Conservation (phyloP, 2,113 vertebrate species). For the Pitta sordida region DNA sequence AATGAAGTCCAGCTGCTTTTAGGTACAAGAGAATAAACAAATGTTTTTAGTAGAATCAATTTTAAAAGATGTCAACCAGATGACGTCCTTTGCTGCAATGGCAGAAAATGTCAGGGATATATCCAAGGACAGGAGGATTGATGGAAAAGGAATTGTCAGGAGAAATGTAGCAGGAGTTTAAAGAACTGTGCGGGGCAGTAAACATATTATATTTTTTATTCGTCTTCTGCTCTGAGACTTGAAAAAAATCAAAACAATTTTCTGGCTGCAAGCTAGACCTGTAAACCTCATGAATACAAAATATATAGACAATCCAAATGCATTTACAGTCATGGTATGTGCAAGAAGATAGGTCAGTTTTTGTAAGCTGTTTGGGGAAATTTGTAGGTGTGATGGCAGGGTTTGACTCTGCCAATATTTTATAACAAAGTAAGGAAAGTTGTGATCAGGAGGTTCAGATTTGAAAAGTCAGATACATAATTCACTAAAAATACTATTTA, state of each 20-base stretch:
- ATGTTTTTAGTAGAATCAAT: slow-evolving; percentile 31
- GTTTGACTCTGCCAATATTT: slow-evolving; percentile 39
- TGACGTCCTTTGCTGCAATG: slow-evolving; percentile 39
- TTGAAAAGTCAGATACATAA: slow-evolving; percentile 49
- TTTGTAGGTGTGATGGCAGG: not conserved
- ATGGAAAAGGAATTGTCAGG: slow-evolving; percentile 43
- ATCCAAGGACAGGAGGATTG: slow-evolving; percentile 1
- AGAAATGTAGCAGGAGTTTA: slow-evolving; percentile 30
- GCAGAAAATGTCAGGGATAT: slow-evolving; percentile 56
- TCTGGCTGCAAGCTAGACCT: not conserved
- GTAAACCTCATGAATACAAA: slow-evolving; percentile 51
- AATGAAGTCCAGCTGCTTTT: not conserved
- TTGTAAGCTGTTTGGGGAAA: not conserved
- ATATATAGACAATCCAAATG: not conserved
- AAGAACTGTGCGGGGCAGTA: slow-evolving; percentile 16
- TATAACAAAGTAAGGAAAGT: not conserved
- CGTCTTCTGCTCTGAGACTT: slow-evolving; percentile 31
- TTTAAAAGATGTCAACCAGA: slow-evolving; percentile 40
- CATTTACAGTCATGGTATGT: not conserved
- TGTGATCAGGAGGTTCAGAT: slow-evolving; percentile 19
- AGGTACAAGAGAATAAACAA: slow-evolving; percentile 5
- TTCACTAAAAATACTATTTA: not conserved
- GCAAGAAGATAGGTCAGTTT: not conserved
- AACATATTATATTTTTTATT: slow-evolving; percentile 47
- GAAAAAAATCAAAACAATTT: slow-evolving; percentile 9